These are phyloP conservation scores for Poeciliopsis occidentalis DNA, from an alignment of 2,113 vertebrate species.

Conservation along the genomic window DNA sequence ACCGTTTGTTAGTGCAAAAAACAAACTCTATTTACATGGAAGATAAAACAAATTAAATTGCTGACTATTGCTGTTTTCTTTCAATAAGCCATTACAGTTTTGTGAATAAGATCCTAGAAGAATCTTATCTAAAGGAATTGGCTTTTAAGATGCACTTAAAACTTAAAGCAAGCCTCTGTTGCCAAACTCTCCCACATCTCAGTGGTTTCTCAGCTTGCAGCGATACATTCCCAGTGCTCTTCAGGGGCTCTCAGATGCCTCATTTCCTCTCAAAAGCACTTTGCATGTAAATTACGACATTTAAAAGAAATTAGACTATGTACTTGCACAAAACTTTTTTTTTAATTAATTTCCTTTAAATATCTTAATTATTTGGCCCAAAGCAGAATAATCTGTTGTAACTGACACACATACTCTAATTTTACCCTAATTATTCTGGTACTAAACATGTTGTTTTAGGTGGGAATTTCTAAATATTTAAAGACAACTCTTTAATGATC, in stretches of 20 bases:
- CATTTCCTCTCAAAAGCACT: conserved; percentile 18
- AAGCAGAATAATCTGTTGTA: background rate
- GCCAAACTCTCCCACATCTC: conserved; percentile 12
- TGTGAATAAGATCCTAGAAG: conserved; percentile 1
- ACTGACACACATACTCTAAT: background rate
- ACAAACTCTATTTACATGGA: conserved; percentile 10
- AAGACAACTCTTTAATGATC: conserved; percentile 1
- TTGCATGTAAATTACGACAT: conserved; percentile 16
- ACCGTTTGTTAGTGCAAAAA: background rate
- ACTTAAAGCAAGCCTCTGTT: background rate
- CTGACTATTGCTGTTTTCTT: conserved; percentile 15
- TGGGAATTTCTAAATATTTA: background rate
- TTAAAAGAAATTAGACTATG: conserved; percentile 28
- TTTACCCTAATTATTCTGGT: background rate
- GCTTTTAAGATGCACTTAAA: conserved; percentile 10
- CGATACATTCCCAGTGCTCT: background rate
- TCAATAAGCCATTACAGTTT: background rate
- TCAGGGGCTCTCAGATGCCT: background rate
- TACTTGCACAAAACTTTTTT: conserved; percentile 2
- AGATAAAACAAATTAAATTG: conserved; percentile 4
- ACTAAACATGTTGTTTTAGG: background rate
- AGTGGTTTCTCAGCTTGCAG: conserved; percentile 6
- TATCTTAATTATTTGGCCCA: background rate
- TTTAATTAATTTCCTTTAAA: background rate
- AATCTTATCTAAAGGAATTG: conserved; percentile 1